Base-by-base conservation (phyloP, 2,888 invertebrate species). In the Hypsopygia costalis region DNA sequence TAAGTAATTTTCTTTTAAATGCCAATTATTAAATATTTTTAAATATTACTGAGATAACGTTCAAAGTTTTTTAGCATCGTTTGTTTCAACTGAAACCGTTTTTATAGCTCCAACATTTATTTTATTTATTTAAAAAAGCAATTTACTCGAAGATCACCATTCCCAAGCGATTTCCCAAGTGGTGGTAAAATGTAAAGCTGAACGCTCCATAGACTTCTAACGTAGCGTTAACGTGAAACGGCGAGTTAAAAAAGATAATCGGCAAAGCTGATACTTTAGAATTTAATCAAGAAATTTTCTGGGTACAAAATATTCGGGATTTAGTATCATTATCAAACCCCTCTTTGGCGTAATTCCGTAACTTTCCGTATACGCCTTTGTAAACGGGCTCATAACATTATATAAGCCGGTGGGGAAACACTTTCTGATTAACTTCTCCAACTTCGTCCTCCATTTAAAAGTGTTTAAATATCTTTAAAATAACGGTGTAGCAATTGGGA, bases 391-490 rank as follows among this genome's bases (percentile, higher is more conserved):
- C 34, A 11, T 43, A 36, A 45, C 43, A 25, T 46, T 40, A 40
- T 38, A 41, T 47, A 46, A 40, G 34, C 34, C 41, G 32, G 34
- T 21, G 11, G 36, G 35, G 31, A 37, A 31, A 37, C 48, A 48
- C 47, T 52, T 52, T 47, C 49, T 47, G 53, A 58, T 53, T 52
- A 58, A 50, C 34, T 49, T 44, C 40, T 40, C 27, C 34, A 44
- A 31, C 41, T 34, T 43, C 36, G 44, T 34, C 16, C 11, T 20
- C 16, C 10, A 20, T 22, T 10, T 6, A n/a, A 30, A 37, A 37
- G n/a, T 11, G 30, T 3, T n/a, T n/a, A 12, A 7, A 12, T 4
- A 32, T 10, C 20, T 21, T 10, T n/a, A n/a, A n/a, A n/a, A n/a
- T n/a, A n/a, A n/a, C n/a, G n/a, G n/a, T n/a, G n/a, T n/a, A n/a